These are phyloP conservation scores for Standfussiana lucernea DNA, from an alignment of 2,888 invertebrate species.

Conservation along the genomic window DNA sequence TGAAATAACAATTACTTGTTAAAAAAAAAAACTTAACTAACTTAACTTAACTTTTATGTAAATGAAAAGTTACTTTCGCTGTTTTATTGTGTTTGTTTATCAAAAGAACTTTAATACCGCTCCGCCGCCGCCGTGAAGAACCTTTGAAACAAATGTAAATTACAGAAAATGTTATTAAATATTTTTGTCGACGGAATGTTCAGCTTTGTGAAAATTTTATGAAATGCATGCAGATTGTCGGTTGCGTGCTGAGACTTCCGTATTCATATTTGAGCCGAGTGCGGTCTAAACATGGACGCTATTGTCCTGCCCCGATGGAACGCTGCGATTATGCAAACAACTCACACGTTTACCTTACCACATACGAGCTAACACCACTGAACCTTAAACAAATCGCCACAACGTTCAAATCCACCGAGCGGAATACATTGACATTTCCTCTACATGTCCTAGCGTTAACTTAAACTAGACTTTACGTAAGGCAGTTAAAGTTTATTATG, in stretches of 20 bases:
- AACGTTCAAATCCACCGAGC: conserved; percentile 44
- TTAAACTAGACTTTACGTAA: conserved; percentile 49
- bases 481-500: conserved; percentile 44
- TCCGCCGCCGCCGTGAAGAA: conserved; percentile 6
- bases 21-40: too few species aligned
- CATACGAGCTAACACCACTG: conserved; percentile 25
- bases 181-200: conserved; percentile 28
- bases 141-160: conserved; percentile 44
- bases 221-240: conserved; percentile 45
- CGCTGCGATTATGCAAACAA: conserved; percentile 65
- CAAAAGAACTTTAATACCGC: conserved; percentile 31
- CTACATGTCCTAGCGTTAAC: conserved; percentile 7
- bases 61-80: conserved; percentile 38
- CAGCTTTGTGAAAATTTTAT: conserved; percentile 28
- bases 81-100: conserved; percentile 40
- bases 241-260: conserved; percentile 45
- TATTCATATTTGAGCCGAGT: conserved; percentile 63
- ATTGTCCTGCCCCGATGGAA: conserved; percentile 62
- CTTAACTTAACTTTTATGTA: conserved; percentile 48
- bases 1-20: too few species aligned
- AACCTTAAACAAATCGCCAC: conserved; percentile 15
- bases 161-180: conserved; percentile 39
- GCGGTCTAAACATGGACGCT: conserved; percentile 55
- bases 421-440: conserved; percentile 39
- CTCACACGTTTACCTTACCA: conserved; percentile 46